Evolutionary conservation across 2,113 vertebrate genomes (phyloP), one percentile per base, ranked within the genome.

Genomic region (Colossoma macropomum): DNA sequence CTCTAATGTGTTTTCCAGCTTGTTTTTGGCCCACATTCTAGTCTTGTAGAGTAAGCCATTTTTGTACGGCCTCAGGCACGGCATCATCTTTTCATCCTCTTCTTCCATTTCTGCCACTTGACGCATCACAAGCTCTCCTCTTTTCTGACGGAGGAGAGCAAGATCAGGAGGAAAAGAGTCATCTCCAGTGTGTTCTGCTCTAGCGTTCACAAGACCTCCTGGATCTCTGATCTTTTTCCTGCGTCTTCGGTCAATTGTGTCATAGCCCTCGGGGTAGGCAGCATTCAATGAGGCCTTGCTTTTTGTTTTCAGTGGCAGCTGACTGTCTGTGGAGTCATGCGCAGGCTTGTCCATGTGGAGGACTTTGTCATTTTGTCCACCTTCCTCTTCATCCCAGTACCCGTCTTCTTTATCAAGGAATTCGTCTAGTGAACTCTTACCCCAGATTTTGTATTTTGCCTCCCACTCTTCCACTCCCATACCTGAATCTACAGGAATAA

Each of bases 11-110:
- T 89, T 87, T 81, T 93, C 89, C 19, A 92, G 69, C 52, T 92
- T 93, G 85, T 92, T 94, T 83, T 81, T 92, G 32, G 90, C 86
- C 91, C 94, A 90, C 87, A 91, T 95, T 77, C 93, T 94, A n/a
- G 94, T 96, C 88, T 97, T 96, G 85, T 97, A 95, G 79, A 97
- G 91, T 84, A 96, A 94, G n/a, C 93, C 95, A 76, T 96, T 95
- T 91, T 95, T 95, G 88, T 96, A 96, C 0, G 96, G 95, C 70
- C 88, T 89, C 59, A 97, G 90, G 87, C 92, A 90, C 3, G 92
- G 84, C 10, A 88, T 92, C 83, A 92, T 83, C 12, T 85, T 87
- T 75, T 93, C 90, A 50, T 92, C 91, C 54, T 92, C 92, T 82
- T 93, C 91, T 79, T 93, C 89, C 88, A 93, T 89, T 85, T 94